Percentiles rank a stretch among this genome's conserved stretches.
phyloP scores from a whole-genome alignment of 2,113 vertebrate genomes.

The Bos javanicus region DNA sequence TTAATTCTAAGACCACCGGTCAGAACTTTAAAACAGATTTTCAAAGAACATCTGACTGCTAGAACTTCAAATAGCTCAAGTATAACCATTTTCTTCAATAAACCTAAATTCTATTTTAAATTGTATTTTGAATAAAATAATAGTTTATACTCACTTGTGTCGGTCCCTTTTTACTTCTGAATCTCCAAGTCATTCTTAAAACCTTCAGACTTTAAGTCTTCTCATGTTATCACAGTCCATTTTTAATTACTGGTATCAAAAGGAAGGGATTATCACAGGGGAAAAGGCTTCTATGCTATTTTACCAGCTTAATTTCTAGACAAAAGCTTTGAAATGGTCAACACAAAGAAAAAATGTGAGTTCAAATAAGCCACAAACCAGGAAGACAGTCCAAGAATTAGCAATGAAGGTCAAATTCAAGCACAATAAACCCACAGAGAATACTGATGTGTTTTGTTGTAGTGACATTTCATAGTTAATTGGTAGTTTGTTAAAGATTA shows the following conservation, averaged over 20 bases:
- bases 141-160: neutral
- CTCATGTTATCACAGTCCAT: neutral
- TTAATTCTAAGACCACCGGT: neutral
- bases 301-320: neutral
- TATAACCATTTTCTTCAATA: neutral
- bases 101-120: conserved; percentile 9
- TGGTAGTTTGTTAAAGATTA: neutral
- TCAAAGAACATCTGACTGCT: neutral
- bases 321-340: neutral
- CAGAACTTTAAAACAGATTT: conserved; percentile 19
- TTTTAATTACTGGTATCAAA: neutral
- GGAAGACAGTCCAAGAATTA: neutral
- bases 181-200: conserved; percentile 4
- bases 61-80: neutral
- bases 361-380: neutral
- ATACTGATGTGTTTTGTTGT: neutral
- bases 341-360: neutral
- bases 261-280: neutral
- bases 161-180: neutral
- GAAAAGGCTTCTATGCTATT: neutral
- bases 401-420: neutral
- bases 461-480: neutral
- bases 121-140: neutral
- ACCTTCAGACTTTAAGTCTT: neutral
- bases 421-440: neutral